Evolutionary conservation across 1,140 invertebrate genomes (phyloP).

Genomic region (Thalassaphorura encarpata): DNA sequence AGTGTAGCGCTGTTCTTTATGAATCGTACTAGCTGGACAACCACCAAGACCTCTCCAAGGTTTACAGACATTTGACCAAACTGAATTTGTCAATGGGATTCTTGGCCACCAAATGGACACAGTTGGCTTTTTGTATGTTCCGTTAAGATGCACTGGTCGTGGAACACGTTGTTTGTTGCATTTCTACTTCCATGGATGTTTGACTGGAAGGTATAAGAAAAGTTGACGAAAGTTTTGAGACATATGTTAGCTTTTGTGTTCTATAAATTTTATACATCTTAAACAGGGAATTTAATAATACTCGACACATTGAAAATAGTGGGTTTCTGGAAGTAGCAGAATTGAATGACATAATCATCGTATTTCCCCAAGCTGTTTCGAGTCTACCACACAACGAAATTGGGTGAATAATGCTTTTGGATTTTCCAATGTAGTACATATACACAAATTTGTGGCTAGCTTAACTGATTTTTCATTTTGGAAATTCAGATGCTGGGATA

Average conservation of each 20-base stretch:
- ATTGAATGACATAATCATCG: slow-evolving; percentile 24
- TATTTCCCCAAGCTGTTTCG: slow-evolving; percentile 20
- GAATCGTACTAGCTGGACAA: no score
- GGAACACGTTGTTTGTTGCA: slow-evolving; percentile 19
- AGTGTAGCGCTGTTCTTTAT: no score
- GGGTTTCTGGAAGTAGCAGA: slow-evolving; percentile 27
- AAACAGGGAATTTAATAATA: slow-evolving; percentile 13
- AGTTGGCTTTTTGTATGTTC: slow-evolving; percentile 23
- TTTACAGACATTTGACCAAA: slow-evolving; percentile 24
- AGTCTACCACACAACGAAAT: not conserved
- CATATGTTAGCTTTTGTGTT: no score
- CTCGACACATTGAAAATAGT: slow-evolving; percentile 12
- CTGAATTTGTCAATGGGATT: slow-evolving; percentile 23
- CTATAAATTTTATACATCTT: no score
- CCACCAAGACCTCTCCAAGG: not conserved
- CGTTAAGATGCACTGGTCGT: slow-evolving; percentile 8
- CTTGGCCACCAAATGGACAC: slow-evolving; percentile 15
- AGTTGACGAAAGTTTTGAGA: no score
- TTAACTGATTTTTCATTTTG: no score
- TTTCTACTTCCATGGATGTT: slow-evolving; percentile 31
- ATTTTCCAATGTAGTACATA: no score
- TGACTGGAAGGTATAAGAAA: slow-evolving; percentile 27
- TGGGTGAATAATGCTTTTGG: no score
- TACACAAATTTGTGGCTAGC: no score
- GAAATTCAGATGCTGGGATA: slow-evolving; percentile 19